Base-by-base conservation (phyloP, 2,113 vertebrate genomes). In the Rhinoptilus africanus region DNA sequence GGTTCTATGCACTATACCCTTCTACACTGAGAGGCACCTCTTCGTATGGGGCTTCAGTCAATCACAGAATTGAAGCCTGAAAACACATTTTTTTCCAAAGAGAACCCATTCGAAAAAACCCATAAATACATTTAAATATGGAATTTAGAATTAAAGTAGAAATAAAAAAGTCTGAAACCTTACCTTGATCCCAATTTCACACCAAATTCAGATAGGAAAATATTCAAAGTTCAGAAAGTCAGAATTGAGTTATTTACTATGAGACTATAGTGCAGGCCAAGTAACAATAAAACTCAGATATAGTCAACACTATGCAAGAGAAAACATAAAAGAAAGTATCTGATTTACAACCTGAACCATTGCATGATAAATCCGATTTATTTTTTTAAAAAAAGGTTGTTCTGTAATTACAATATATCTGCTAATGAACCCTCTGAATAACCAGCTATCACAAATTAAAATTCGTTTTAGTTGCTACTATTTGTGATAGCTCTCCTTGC, bases 1-100 rank as follows among this genome's bases (percentile, higher is more conserved):
- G 10, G 14, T 62, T 82, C n/a, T 68, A 18, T 1, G 1, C 6
- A n/a, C 3, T 1, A 1, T 41, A 18, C 9, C 10, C 14, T 59
- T 86, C n/a, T 37, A 9, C 30, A 20, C 4, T 1, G 16, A 45
- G 16, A 68, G n/a, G 8, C 5, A 26, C 2, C 3, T 63, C 14
- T 59, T 45, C 3, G 1, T 14, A 16, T 5, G 7, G 74, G 8
- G 7, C 21, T 90, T 90, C 32, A 64, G 14, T 5, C 35, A 73
- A 27, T 39, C 26, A 57, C 30, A 79, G 51, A 71, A 57, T 2
- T 43, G 18, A 71, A 78, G 21, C 12, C 15, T 66, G 22, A 74
- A 41, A 39, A 14, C 2, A n/a, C 1, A 1, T 35, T 10, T 73
- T 48, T 71, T 39, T 3, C 15, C 6, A 23, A 45, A 30, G 4